Percentiles rank a stretch among this genome's conserved stretches.
Conservation (phyloP, 2,113 vertebrate genomes). For the Scortum barcoo region DNA sequence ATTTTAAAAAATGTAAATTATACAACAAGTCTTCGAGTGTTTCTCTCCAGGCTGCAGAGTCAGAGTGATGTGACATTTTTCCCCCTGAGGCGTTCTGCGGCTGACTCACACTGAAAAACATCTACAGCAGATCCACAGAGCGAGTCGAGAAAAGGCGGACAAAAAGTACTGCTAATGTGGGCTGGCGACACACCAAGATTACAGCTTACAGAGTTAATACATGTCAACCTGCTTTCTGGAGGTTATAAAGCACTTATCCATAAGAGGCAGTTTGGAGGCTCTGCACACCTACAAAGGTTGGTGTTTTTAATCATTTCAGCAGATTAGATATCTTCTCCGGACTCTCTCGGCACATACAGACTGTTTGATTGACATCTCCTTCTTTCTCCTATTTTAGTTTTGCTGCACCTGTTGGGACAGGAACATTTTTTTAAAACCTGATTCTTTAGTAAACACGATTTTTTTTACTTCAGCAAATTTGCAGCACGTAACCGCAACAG, state of each 20-base stretch:
- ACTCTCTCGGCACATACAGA: not conserved
- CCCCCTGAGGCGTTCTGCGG: not conserved
- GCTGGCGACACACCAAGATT: slow-evolving; percentile 24
- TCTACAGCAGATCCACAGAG: not conserved
- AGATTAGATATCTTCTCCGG: not conserved
- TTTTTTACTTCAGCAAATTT: not conserved
- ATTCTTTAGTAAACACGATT: not conserved
- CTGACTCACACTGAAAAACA: slow-evolving; percentile 26
- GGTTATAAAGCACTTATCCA: slow-evolving; percentile 39
- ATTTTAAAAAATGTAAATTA: slow-evolving; percentile 1
- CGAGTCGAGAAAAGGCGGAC: not conserved
- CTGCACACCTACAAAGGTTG: slow-evolving; percentile 1
- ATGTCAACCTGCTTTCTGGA: slow-evolving; percentile 31
- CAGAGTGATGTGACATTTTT: slow-evolving; percentile 38
- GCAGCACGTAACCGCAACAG: not conserved
- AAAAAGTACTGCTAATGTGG: slow-evolving; percentile 30
- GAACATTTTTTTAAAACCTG: not conserved
- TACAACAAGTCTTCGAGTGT: too few species aligned
- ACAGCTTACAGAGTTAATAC: slow-evolving; percentile 4
- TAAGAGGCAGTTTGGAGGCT: slow-evolving; percentile 1
- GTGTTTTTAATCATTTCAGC: not conserved
- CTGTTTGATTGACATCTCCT: not conserved
- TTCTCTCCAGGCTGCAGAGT: slow-evolving; percentile 5
- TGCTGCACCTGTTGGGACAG: not conserved
- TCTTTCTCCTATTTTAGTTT: not conserved